These are phyloP conservation scores for Andrena chrysosceles DNA, from an alignment of 2,888 invertebrate species.

Conservation along the genomic window DNA sequence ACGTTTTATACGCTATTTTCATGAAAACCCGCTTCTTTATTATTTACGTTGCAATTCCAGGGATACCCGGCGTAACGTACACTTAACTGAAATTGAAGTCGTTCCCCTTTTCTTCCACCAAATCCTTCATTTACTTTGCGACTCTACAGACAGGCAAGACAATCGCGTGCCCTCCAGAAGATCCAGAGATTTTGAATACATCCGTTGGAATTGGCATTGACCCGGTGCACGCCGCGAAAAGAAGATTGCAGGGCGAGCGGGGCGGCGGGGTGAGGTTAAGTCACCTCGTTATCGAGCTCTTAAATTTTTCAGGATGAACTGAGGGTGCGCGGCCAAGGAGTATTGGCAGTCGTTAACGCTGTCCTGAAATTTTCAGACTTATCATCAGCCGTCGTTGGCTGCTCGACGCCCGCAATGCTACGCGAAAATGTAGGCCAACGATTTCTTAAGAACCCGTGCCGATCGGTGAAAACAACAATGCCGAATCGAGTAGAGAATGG, in stretches of 20 bases:
- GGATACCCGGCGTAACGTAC: neutral
- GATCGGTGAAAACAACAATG: conserved; percentile 7
- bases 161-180: neutral
- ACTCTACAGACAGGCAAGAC: neutral
- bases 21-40: neutral
- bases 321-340: conserved; percentile 56
- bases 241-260: conserved; percentile 43
- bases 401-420: conserved; percentile 16
- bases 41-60: neutral
- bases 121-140: conserved; percentile 27
- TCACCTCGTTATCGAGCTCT: conserved; percentile 78
- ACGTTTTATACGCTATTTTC: neutral
- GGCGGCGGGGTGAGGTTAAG: conserved; percentile 58
- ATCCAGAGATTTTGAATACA: conserved; percentile 21
- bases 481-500: neutral
- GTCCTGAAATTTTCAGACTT: conserved; percentile 66
- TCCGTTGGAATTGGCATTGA: conserved; percentile 22
- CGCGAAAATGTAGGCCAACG: conserved; percentile 46
- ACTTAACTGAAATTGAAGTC: conserved; percentile 12
- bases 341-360: conserved; percentile 71
- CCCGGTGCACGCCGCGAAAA: conserved; percentile 12
- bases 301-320: conserved; percentile 76
- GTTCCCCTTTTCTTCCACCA: neutral
- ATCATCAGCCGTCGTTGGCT: conserved; percentile 40
- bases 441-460: conserved; percentile 25